Evolutionary conservation across 1,140 invertebrate genomes (phyloP), one percentile per base, ranked within the genome.

Genomic region (Parasteatoda tepidariorum): DNA sequence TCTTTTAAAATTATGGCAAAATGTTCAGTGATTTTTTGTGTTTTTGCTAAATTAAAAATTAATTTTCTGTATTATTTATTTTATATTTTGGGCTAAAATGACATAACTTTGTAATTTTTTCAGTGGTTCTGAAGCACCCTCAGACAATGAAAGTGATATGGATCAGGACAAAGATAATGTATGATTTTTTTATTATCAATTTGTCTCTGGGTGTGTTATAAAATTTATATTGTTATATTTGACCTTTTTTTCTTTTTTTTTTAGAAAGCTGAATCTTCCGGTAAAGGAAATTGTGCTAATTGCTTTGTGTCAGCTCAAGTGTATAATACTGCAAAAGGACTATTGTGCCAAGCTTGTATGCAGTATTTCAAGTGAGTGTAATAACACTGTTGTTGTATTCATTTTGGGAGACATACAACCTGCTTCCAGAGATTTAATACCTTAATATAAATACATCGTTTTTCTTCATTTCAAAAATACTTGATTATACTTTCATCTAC

Each of bases 111-210:
- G n/a, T 48, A 48, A 48, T 48, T 2, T 2, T 67, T 57, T 31
- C 81, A 82, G 73, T 75, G 93, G 93, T 22, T 87, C 87, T 83
- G 92, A 93, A 87, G 88, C 91, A 73, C 94, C 93, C 34, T 95
- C 94, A 48, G 95, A 95, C 87, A 94, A 95, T 85, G 95, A 96
- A 86, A 95, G 94, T 66, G 95, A 96, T 61, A 82, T 85, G 76
- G 84, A 86, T 61, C 26, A 64, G 28, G 75, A 74, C n/a, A 85
- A 85, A 73, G 86, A 88, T 48, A 85, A 71, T 64, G 86, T 96
- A 92, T 92, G 93, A 70, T 28, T 18, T 18, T 61, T 28, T 18
- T 22, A 30, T 1, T 1, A 11, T 57, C n/a, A 18, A 30, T 15
- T 61, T 15, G 7, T 61, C 22, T 61, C 24, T 61, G 7, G 7